A percentile compares a stretch with the other conserved stretches of the same genome.
Conservation (phyloP, 2,888 invertebrate species). For the Micoletzkya japonica region DNA sequence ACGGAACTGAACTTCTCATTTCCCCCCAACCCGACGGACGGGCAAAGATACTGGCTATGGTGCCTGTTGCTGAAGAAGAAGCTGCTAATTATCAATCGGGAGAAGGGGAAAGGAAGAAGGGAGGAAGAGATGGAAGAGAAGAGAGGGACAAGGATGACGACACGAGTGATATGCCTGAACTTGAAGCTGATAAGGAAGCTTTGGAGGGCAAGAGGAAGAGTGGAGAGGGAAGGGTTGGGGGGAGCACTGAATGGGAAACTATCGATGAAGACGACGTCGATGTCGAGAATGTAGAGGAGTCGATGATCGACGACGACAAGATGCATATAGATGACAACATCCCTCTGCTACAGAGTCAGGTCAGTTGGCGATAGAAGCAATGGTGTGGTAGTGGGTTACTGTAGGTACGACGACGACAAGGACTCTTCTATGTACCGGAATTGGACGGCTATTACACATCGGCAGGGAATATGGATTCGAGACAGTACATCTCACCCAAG, state of each 20-base stretch:
- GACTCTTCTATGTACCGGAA: slow-evolving; percentile 26
- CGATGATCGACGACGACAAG: slow-evolving; percentile 1
- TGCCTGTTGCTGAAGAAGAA: slow-evolving; percentile 27
- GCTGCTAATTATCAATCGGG: too few relatives aligned
- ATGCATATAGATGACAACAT: neutral
- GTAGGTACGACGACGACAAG: slow-evolving; percentile 8
- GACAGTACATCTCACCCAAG: slow-evolving; percentile 14
- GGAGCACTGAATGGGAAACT: slow-evolving; percentile 12
- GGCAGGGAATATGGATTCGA: too few relatives aligned
- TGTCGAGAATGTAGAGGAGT: slow-evolving; percentile 29
- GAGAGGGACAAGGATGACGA: neutral
- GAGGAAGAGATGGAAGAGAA: neutral
- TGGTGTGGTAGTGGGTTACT: neutral
- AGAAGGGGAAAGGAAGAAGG: slow-evolving; percentile 10
- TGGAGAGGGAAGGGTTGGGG: slow-evolving; percentile 25
- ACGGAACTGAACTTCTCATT: slow-evolving; percentile 24
- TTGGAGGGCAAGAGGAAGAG: slow-evolving; percentile 31
- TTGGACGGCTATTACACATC: slow-evolving; percentile 22
- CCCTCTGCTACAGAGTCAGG: slow-evolving; percentile 15
- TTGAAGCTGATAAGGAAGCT: slow-evolving; percentile 30
- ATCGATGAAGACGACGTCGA: slow-evolving; percentile 22
- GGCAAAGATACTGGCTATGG: slow-evolving; percentile 4
- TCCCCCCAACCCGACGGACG: slow-evolving; percentile 28
- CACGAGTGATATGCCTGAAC: slow-evolving; percentile 29
- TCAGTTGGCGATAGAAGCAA: neutral